phyloP scores from a whole-genome alignment of 2,888 invertebrate genomes.

The Tromatobia lineatoria region DNA sequence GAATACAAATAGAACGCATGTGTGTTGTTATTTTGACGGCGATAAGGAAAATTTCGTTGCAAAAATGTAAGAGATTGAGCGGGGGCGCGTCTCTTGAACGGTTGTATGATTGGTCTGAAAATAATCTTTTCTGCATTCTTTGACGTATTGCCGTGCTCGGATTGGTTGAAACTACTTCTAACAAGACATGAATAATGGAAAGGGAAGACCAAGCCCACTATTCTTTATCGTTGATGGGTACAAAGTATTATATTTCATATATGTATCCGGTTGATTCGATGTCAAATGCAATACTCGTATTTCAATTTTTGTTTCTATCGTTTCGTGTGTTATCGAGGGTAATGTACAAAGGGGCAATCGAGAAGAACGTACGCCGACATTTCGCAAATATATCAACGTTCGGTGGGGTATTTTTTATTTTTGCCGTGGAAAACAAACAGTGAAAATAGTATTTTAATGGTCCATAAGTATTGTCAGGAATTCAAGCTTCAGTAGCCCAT shows the following conservation, averaged over 20 bases:
- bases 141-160: not conserved
- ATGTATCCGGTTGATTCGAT: constrained; percentile 29
- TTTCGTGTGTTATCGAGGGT: constrained; percentile 15
- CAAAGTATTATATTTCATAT: constrained; percentile 58
- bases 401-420: not conserved
- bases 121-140: constrained; percentile 16
- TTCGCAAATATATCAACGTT: not conserved
- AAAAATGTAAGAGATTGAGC: constrained; percentile 14
- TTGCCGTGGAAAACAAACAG: not conserved
- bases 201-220: constrained; percentile 34
- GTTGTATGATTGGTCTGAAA: constrained; percentile 23
- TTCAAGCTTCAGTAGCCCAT: not conserved
- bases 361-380: not conserved
- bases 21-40: constrained; percentile 36
- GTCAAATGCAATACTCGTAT: constrained; percentile 30
- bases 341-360: constrained; percentile 20
- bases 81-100: constrained; percentile 35
- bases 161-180: constrained; percentile 40
- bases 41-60: constrained; percentile 24
- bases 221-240: constrained; percentile 55
- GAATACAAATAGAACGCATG: not conserved
- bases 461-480: not conserved
- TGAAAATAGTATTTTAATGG: not conserved
- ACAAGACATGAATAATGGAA: constrained; percentile 17
- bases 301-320: constrained; percentile 27